Conservation (phyloP, 1,140 invertebrate genomes). For the Nomia melanderi region DNA sequence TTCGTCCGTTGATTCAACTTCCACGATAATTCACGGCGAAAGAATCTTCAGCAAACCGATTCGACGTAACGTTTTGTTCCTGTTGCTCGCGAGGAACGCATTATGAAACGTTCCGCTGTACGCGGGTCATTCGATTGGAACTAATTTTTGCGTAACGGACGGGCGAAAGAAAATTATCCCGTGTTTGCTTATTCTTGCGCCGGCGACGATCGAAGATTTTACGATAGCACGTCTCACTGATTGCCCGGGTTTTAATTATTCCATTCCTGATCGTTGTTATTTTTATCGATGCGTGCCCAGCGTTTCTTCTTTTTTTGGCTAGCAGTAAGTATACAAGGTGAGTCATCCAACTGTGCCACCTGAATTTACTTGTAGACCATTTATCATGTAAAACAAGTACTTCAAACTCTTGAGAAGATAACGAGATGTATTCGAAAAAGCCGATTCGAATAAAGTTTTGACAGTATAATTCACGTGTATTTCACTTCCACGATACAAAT, state of each 20-base stretch:
- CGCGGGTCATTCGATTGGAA: conserved; percentile 25
- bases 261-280: neutral
- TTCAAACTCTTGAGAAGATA: too few relatives aligned
- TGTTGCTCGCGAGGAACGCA: conserved; percentile 1
- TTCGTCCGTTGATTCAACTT: too few relatives aligned
- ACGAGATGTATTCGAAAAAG: too few relatives aligned
- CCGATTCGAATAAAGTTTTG: too few relatives aligned
- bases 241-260: neutral
- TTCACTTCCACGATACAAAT: too few relatives aligned
- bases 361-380: too few relatives aligned
- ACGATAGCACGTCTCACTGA: conserved; percentile 1
- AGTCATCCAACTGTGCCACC: too few relatives aligned
- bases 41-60: neutral
- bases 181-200: conserved; percentile 10
- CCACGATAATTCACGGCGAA: neutral
- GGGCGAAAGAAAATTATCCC: conserved; percentile 31
- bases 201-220: neutral
- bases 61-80: neutral
- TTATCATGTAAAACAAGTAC: too few relatives aligned
- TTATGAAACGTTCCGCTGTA: conserved; percentile 37
- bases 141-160: conserved; percentile 38
- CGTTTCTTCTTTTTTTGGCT: too few relatives aligned
- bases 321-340: too few relatives aligned
- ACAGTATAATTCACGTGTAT: too few relatives aligned
- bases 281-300: too few relatives aligned